phyloP scores from a whole-genome alignment of 1,140 invertebrate genomes.

The Rhagoletis pomonella region DNA sequence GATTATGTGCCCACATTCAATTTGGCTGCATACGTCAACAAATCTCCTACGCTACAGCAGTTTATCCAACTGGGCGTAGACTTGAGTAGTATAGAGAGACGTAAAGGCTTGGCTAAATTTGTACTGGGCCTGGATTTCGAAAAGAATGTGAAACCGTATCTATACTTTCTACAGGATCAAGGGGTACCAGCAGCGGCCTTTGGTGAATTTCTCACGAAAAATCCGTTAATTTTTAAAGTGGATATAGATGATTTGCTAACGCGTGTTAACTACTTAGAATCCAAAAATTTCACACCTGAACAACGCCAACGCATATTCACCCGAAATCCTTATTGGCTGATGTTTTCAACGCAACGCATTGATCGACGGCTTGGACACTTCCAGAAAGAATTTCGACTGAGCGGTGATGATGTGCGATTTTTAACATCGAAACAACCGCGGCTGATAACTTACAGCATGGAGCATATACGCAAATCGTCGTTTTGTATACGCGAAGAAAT shows the following conservation, averaged over 20 bases:
- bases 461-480: constrained; percentile 77
- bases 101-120: constrained; percentile 78
- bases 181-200: constrained; percentile 81
- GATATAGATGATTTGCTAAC: constrained; percentile 84
- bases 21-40: constrained; percentile 88
- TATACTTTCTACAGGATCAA: constrained; percentile 86
- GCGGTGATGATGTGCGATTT: constrained; percentile 82
- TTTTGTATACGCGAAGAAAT: constrained; percentile 84
- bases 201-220: constrained; percentile 86
- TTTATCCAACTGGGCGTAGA: constrained; percentile 90
- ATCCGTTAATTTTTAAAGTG: constrained; percentile 88
- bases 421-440: constrained; percentile 82
- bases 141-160: constrained; percentile 82
- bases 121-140: constrained; percentile 88
- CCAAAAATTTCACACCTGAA: constrained; percentile 84
- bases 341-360: constrained; percentile 82
- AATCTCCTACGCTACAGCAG: constrained; percentile 83
- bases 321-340: constrained; percentile 85
- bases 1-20: constrained; percentile 81
- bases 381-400: constrained; percentile 85
- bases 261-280: constrained; percentile 89
- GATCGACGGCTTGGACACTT: constrained; percentile 89
- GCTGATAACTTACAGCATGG: constrained; percentile 82
- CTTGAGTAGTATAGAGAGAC: constrained; percentile 85
- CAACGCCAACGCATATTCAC: constrained; percentile 83